These are phyloP conservation scores for Chromis chromis DNA, from an alignment of 2,797 vertebrate species.

Conservation along the genomic window DNA sequence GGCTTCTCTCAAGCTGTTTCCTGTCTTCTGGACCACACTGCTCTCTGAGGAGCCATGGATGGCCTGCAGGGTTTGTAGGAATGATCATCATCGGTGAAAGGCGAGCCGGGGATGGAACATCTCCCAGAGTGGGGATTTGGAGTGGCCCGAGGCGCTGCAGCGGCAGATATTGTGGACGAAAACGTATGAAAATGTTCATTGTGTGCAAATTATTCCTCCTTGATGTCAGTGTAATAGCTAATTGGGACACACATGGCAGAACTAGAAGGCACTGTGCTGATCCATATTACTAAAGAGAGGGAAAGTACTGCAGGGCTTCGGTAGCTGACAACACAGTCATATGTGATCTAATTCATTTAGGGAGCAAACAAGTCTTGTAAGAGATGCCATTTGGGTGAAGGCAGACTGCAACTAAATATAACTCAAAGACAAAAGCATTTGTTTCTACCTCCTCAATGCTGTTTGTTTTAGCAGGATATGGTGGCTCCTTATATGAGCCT, in stretches of 20 bases:
- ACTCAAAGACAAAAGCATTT: constrained; percentile 81
- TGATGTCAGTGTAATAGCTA: constrained; percentile 11
- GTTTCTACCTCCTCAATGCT: constrained; percentile 78
- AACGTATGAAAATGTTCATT: constrained; percentile 5
- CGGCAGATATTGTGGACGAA: constrained; percentile 32
- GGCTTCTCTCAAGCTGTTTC: constrained; percentile 88
- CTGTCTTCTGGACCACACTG: constrained; percentile 83
- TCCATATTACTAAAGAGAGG: constrained; percentile 9
- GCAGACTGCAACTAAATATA: constrained; percentile 77
- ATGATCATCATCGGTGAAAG: constrained; percentile 51
- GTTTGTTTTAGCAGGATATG: constrained; percentile 84
- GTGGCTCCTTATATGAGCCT: constrained; percentile 67
- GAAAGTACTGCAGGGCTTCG: not conserved
- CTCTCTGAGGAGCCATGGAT: constrained; percentile 79
- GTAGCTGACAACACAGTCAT: constrained; percentile 36
- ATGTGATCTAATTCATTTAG: constrained; percentile 37
- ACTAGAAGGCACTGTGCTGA: not conserved
- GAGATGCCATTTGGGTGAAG: constrained; percentile 59
- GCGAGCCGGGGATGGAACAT: constrained; percentile 37
- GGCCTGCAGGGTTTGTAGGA: constrained; percentile 72
- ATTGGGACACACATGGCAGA: constrained; percentile 17
- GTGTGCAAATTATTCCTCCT: constrained; percentile 1
- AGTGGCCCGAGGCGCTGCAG: constrained; percentile 28
- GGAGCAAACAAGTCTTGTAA: constrained; percentile 50
- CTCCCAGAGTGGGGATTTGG: constrained; percentile 25